Base-by-base conservation (phyloP, 2,797 vertebrate genomes). In the Iguana delicatissima region DNA sequence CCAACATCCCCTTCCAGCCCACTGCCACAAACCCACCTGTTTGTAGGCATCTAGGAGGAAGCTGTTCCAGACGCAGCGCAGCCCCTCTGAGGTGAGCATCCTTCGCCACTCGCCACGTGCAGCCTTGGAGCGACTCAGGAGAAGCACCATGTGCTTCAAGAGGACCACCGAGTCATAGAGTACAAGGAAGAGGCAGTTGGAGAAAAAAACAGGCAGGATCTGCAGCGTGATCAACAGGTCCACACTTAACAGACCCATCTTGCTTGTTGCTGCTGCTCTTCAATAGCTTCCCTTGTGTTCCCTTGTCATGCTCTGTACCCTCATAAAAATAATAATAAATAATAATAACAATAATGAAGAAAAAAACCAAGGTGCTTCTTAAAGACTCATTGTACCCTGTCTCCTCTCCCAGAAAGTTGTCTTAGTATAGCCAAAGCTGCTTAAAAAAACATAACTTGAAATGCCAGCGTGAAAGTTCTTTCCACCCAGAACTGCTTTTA, bases 161-260 rank as follows among this genome's bases (percentile, higher is more conserved):
- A 99, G 98, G 93, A 99, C 98, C 97, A 99, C 98, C 84, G 99
- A 99, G 97, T 99, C 99, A 95, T 99, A 99, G 38, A 99, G 98
- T 76, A 98, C 99, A 86, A 99, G 98, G 96, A 99, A 99, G 57
- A 99, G 98, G 95, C 99, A 99, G 97, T 99, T 99, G 92, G 99
- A 99, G 96, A 99, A 99, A 97, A 99, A 99, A 14, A 98, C 98
- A 35, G 99, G 99, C 94, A 99, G 97, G 87, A 99, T 99, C 97
- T 99, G 99, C 92, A 99, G 98, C 80, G 98, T 98, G 94, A 99
- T 98, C 94, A 99, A 96, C 97, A 99, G 97, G 97, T 99, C 98
- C 96, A 98, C 98, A 88, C 99, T 98, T 92, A 98, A 97, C 97
- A 98, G 97, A 90, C 98, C 98, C 99, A 99, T 99, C 90, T 97